phyloP scores from a whole-genome alignment of 2,888 invertebrate species.

The Pycnomerus fuliginosus region DNA sequence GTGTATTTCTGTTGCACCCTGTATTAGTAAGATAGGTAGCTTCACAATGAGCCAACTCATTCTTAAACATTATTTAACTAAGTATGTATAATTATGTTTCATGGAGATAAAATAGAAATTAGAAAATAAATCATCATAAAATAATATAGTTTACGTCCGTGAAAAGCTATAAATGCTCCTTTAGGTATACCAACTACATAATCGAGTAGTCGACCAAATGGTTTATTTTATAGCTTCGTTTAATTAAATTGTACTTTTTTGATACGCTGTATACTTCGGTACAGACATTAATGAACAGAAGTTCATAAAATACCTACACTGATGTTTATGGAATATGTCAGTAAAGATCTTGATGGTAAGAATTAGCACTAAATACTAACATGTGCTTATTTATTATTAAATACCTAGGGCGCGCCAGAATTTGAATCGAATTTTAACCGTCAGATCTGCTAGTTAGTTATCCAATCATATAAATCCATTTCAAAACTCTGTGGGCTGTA shows the following conservation, averaged over 20 bases:
- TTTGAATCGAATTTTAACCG: no score
- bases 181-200: constrained; percentile 18
- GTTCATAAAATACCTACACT: constrained; percentile 17
- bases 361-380: constrained; percentile 10
- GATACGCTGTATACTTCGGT: constrained; percentile 17
- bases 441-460: no score
- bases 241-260: constrained; percentile 27
- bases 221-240: constrained; percentile 25
- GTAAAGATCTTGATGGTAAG: constrained; percentile 6
- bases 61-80: no score
- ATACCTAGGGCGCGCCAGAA: no score
- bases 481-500: no score
- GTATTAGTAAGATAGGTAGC: no score
- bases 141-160: constrained; percentile 25
- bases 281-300: constrained; percentile 23
- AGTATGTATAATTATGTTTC: no score
- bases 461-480: no score
- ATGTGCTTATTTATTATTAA: no score
- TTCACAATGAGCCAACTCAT: no score
- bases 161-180: constrained; percentile 23
- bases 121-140: constrained; percentile 31
- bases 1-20: no score
- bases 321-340: constrained; percentile 22
- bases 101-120: no score
- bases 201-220: constrained; percentile 17